Evolutionary conservation across 2,113 vertebrate species (phyloP).

Genomic region (Pyxicephalus adspersus): DNA sequence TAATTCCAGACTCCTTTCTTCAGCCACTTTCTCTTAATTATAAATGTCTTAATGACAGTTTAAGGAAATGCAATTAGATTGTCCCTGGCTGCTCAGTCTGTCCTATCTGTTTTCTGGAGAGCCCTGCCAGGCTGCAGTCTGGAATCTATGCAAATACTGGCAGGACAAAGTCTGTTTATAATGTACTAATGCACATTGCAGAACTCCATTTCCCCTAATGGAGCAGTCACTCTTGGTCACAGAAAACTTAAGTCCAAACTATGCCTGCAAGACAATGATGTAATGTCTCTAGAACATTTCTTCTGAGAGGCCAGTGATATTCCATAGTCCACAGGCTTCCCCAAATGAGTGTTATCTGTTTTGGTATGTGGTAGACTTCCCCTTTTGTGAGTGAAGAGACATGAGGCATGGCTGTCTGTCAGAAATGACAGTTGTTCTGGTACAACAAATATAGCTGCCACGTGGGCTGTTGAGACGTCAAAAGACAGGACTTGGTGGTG

Average conservation of each 20-base stretch:
- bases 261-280: not conserved
- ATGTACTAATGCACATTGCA: conserved; percentile 5
- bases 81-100: conserved; percentile 7
- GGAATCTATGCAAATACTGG: conserved; percentile 45
- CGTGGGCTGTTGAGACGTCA: too few relatives aligned
- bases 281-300: too few relatives aligned
- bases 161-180: not conserved
- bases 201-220: not conserved
- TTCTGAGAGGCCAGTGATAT: too few relatives aligned
- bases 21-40: conserved; percentile 47
- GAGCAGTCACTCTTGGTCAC: not conserved
- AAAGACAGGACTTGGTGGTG: too few relatives aligned
- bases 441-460: too few relatives aligned
- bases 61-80: conserved; percentile 49
- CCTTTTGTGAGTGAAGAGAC: too few relatives aligned
- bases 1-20: conserved; percentile 24
- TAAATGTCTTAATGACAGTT: conserved; percentile 54
- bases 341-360: too few relatives aligned
- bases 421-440: too few relatives aligned
- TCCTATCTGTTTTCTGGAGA: conserved; percentile 11
- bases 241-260: not conserved
- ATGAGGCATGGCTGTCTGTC: too few relatives aligned
- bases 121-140: conserved; percentile 25
- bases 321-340: too few relatives aligned
- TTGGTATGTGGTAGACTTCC: too few relatives aligned